Percentiles rank a stretch among this genome's conserved stretches.
Evolutionary conservation across 1,140 invertebrate species (phyloP).

Genomic region (Macrobrachium rosenbergii): DNA sequence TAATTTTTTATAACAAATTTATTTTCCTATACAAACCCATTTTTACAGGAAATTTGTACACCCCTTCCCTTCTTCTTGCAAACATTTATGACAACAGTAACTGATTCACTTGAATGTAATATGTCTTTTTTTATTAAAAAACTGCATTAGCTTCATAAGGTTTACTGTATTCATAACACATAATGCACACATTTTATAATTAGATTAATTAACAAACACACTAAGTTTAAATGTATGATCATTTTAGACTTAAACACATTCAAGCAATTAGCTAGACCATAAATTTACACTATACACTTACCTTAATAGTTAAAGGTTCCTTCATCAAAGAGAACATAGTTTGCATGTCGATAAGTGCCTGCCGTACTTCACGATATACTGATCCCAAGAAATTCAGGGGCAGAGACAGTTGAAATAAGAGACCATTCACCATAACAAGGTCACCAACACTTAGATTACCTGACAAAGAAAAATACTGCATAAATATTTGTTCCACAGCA

Average conservation of each 20-base stretch:
- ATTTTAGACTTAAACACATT: neutral
- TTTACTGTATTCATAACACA: too few relatives aligned
- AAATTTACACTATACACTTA: conserved; percentile 70
- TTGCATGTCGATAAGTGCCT: conserved; percentile 98
- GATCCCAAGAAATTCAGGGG: conserved; percentile 97
- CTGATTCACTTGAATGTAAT: too few relatives aligned
- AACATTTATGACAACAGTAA: too few relatives aligned
- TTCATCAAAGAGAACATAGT: conserved; percentile 97
- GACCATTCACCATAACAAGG: conserved; percentile 98
- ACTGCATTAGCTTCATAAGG: too few relatives aligned
- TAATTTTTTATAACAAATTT: too few relatives aligned
- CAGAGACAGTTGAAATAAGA: conserved; percentile 97
- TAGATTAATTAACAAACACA: too few relatives aligned
- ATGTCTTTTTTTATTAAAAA: too few relatives aligned
- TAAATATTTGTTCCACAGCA: neutral
- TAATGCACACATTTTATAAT: too few relatives aligned
- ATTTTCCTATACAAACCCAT: too few relatives aligned
- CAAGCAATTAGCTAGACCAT: neutral
- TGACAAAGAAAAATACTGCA: conserved; percentile 12
- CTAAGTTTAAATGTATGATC: neutral
- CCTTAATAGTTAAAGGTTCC: conserved; percentile 83
- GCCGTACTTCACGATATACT: conserved; percentile 96
- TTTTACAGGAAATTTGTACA: too few relatives aligned
- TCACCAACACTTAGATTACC: conserved; percentile 97
- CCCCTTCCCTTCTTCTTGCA: too few relatives aligned